phyloP scores from a whole-genome alignment of 1,140 invertebrate species.

The Pogonomyrmex barbatus region DNA sequence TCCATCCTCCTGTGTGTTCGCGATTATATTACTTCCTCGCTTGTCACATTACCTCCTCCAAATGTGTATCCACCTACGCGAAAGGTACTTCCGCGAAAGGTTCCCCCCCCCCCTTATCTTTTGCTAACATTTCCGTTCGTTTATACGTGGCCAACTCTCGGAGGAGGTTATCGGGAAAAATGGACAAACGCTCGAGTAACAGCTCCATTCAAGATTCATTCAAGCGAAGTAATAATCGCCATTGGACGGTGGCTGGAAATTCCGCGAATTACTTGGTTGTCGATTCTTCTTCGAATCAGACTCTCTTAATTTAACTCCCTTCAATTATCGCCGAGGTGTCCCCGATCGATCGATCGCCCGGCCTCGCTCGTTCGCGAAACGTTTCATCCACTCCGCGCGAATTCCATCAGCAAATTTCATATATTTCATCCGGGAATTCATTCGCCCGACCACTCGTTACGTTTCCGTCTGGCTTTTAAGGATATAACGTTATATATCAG shows the following conservation, averaged over 20 bases:
- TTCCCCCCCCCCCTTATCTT: neutral
- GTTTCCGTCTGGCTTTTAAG: neutral
- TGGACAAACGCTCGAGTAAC: neutral
- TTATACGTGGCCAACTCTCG: neutral
- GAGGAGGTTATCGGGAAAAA: conserved; percentile 1
- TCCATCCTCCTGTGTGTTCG: neutral
- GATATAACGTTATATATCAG: neutral
- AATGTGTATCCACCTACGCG: neutral
- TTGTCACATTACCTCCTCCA: neutral
- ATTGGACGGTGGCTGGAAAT: neutral
- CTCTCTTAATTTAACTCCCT: conserved; percentile 47
- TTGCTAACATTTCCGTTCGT: neutral
- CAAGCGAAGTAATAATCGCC: conserved; percentile 28
- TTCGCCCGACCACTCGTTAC: neutral
- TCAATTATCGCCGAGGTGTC: conserved; percentile 40
- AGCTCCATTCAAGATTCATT: conserved; percentile 43
- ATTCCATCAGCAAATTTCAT: neutral
- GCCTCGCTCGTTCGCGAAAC: neutral
- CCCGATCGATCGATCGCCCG: conserved; percentile 9
- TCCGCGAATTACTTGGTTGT: conserved; percentile 34
- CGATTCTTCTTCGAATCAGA: conserved; percentile 21
- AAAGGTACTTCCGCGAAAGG: neutral
- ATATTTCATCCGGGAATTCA: neutral
- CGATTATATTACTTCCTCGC: neutral
- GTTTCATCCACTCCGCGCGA: neutral